phyloP scores from a whole-genome alignment of 2,888 invertebrate species.

The Eudasyphora cyanicolor region DNA sequence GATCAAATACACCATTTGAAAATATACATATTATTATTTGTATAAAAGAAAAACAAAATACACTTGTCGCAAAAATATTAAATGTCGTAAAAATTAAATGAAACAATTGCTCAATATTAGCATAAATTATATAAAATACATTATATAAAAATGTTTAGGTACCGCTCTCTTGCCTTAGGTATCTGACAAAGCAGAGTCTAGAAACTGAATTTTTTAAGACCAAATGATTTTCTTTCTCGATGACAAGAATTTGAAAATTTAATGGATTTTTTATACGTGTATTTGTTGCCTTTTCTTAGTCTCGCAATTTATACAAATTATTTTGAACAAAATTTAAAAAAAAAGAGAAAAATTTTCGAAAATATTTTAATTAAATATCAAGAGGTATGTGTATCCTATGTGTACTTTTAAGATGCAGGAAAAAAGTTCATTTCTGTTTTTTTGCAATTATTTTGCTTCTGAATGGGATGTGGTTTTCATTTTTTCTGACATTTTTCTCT shows the following conservation, averaged over 20 bases:
- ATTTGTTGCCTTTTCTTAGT: neutral
- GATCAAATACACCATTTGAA: neutral
- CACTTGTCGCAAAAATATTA: neutral
- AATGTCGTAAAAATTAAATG: neutral
- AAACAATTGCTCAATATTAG: neutral
- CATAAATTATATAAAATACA: conserved; percentile 15
- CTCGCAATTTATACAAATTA: conserved; percentile 63
- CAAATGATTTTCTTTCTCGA: neutral
- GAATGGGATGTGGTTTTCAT: no score
- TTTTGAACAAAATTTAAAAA: conserved; percentile 40
- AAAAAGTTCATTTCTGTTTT: neutral
- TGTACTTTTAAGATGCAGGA: neutral
- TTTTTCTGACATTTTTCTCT: no score
- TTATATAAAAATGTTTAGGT: conserved; percentile 5
- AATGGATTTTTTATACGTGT: neutral
- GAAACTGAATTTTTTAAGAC: neutral
- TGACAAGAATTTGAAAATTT: neutral
- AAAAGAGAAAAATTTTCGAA: neutral
- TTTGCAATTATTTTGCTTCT: neutral
- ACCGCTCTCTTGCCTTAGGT: neutral
- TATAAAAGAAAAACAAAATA: neutral
- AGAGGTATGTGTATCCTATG: neutral
- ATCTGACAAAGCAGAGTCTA: neutral
- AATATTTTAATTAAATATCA: neutral
- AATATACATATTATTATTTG: neutral